phyloP scores from a whole-genome alignment of 2,113 vertebrate genomes.

The Marmota flaviventris region DNA sequence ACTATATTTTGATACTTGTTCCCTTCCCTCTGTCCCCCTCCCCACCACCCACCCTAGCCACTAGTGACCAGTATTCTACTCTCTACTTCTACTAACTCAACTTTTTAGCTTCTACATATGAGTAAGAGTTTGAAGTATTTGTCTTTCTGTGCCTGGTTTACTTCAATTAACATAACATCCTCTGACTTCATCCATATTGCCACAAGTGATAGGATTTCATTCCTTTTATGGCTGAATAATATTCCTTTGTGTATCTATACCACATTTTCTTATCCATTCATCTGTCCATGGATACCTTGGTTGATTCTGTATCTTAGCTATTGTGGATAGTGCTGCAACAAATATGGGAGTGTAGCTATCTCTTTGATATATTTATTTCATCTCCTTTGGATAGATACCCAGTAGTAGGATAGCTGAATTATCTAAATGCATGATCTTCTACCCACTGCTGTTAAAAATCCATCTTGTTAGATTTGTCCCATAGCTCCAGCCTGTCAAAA shows the following conservation, averaged over 20 bases:
- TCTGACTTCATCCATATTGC: background rate
- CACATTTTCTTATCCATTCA: background rate
- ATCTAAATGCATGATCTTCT: slow-evolving; percentile 24
- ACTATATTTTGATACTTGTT: background rate
- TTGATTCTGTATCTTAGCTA: background rate
- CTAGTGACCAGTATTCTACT: background rate
- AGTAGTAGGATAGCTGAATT: background rate
- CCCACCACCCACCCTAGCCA: background rate
- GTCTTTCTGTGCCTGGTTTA: background rate
- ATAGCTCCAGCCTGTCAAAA: slow-evolving; percentile 47
- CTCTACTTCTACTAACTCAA: background rate
- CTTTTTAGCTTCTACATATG: background rate
- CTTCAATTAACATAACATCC: background rate
- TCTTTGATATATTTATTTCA: background rate
- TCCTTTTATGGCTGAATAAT: background rate
- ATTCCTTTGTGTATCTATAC: background rate
- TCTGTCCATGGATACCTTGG: background rate
- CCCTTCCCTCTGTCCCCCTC: too few species aligned
- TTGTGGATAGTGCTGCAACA: background rate
- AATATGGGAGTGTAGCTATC: background rate
- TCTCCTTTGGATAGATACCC: background rate
- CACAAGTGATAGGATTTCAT: background rate
- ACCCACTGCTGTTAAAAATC: slow-evolving; percentile 41
- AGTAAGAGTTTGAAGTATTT: background rate
- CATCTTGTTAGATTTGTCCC: slow-evolving; percentile 46